These are phyloP conservation scores for Hypselothyrea guttata DNA, from an alignment of 2,888 invertebrate genomes.

Conservation along the genomic window DNA sequence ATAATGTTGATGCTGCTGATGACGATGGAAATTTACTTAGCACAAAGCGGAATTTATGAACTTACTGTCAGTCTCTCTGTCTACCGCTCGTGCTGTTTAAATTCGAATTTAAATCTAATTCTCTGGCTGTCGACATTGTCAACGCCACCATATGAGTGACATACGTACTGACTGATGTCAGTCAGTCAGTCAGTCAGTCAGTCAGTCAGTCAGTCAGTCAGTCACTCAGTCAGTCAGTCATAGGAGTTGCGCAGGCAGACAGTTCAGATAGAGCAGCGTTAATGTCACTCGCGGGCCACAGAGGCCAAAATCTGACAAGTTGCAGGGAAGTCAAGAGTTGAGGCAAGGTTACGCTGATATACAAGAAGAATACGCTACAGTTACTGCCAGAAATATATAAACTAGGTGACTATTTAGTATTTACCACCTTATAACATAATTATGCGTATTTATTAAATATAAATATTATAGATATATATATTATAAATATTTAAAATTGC, in stretches of 20 bases:
- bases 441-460: no score
- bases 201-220: background rate
- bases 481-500: no score
- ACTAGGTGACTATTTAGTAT: no score
- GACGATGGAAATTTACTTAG: constrained; percentile 45
- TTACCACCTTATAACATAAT: no score
- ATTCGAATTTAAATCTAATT: constrained; percentile 70
- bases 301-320: constrained; percentile 31
- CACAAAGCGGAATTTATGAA: constrained; percentile 51
- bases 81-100: constrained; percentile 30
- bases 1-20: constrained; percentile 21
- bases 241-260: constrained; percentile 4
- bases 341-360: background rate
- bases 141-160: constrained; percentile 60
- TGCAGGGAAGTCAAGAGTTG: background rate
- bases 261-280: constrained; percentile 48
- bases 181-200: background rate
- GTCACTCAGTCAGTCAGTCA: constrained; percentile 9
- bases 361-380: constrained; percentile 12
- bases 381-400: no score
- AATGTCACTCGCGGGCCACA: constrained; percentile 46
- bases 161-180: constrained; percentile 54
- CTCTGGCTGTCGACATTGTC: constrained; percentile 67
- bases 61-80: constrained; percentile 4
- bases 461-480: no score